Conservation (phyloP, 2,888 invertebrate species). For the Fabriciana adippe region DNA sequence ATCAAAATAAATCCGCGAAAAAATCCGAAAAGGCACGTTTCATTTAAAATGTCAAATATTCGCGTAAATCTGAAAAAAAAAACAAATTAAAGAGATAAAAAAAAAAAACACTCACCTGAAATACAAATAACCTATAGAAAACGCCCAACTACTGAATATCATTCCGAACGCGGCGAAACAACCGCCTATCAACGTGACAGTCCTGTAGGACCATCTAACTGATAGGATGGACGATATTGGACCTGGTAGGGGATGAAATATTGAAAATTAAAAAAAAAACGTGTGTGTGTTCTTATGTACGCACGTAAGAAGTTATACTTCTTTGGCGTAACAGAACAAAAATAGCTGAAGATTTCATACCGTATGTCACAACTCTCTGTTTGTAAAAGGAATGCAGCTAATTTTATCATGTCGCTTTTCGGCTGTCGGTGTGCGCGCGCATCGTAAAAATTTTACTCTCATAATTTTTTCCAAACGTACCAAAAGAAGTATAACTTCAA, state of each 20-base stretch:
- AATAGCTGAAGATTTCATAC: too few species aligned
- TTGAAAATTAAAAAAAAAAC: background rate
- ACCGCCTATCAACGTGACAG: conserved; percentile 92
- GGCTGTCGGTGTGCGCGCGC: too few species aligned
- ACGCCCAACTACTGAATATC: conserved; percentile 91
- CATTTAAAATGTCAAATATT: background rate
- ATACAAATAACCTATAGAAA: conserved; percentile 89
- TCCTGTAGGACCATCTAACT: conserved; percentile 91
- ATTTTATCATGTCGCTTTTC: too few species aligned
- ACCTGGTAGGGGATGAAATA: conserved; percentile 76
- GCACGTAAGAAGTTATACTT: too few species aligned
- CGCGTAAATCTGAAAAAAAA: background rate
- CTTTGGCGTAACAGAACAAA: too few species aligned
- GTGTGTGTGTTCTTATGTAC: background rate
- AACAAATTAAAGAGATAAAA: background rate
- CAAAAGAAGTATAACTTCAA: too few species aligned
- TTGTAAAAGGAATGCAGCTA: too few species aligned
- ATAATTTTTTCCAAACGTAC: too few species aligned
- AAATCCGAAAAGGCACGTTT: too few species aligned
- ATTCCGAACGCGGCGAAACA: conserved; percentile 91
- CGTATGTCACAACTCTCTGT: too few species aligned
- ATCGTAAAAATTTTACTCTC: too few species aligned
- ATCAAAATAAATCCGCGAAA: too few species aligned
- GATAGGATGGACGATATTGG: conserved; percentile 93
- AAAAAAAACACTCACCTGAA: conserved; percentile 83